A percentile compares a stretch with the other conserved stretches of the same genome.
These are phyloP conservation scores for Lordiphosa mommai DNA, from an alignment of 1,140 invertebrate species.

Conservation along the genomic window DNA sequence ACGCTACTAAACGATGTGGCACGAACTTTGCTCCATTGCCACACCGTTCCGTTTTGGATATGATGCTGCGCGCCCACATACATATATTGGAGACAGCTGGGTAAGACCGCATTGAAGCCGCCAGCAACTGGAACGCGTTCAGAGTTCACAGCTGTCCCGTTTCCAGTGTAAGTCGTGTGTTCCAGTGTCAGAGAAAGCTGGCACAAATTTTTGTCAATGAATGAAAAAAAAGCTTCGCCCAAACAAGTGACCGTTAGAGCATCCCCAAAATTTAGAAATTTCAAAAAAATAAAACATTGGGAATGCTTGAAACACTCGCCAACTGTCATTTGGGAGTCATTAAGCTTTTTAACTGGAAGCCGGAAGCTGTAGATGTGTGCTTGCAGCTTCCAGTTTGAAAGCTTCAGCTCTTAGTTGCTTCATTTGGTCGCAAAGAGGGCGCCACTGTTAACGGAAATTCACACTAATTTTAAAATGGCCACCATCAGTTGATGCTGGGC, in stretches of 20 bases:
- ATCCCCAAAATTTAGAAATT: no score
- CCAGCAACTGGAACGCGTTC: slow-evolving; percentile 19
- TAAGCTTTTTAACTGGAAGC: slow-evolving; percentile 39
- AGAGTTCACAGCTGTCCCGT: slow-evolving; percentile 37
- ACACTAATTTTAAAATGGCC: slow-evolving; percentile 8
- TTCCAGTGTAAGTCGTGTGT: slow-evolving; percentile 27
- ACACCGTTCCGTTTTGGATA: slow-evolving; percentile 32
- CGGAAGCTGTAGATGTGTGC: slow-evolving; percentile 44
- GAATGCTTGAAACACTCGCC: no score
- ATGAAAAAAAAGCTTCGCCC: slow-evolving; percentile 52
- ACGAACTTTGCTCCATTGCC: slow-evolving; percentile 10
- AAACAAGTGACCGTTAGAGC: no score
- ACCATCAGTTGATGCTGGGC: slow-evolving; percentile 31
- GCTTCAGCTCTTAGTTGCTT: neutral
- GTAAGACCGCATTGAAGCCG: slow-evolving; percentile 20
- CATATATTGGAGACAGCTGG: no score
- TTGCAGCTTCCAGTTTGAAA: slow-evolving; percentile 20
- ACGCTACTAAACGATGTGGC: slow-evolving; percentile 34
- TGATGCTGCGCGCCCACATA: no score
- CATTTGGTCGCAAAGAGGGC: slow-evolving; percentile 16
- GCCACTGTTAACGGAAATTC: slow-evolving; percentile 18
- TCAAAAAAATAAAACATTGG: no score
- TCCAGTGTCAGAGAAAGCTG: slow-evolving; percentile 2
- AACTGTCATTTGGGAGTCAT: slow-evolving; percentile 27
- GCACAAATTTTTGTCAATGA: slow-evolving; percentile 52